phyloP scores from a whole-genome alignment of 2,113 vertebrate genomes.

The Notechis scutatus region DNA sequence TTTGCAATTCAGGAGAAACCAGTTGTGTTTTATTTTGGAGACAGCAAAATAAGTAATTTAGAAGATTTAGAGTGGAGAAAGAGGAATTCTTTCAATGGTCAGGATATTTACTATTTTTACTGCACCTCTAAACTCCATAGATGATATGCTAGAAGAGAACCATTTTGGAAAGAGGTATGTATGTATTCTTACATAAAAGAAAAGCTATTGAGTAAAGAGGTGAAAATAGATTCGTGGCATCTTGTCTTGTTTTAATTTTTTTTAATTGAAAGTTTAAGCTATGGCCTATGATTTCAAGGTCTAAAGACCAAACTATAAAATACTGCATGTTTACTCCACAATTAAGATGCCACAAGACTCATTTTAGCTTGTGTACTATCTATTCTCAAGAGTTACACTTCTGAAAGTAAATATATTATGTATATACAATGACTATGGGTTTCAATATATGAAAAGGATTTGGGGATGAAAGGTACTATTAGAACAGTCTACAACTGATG shows the following conservation, averaged over 20 bases:
- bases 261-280: not conserved
- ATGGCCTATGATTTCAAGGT: not conserved
- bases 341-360: not conserved
- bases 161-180: not conserved
- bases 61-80: not conserved
- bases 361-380: not conserved
- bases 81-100: not conserved
- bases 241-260: not conserved
- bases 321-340: not conserved
- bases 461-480: not conserved
- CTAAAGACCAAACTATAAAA: not conserved
- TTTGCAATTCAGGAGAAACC: constrained; percentile 6
- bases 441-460: not conserved
- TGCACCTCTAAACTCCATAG: not conserved
- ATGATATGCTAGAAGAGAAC: not conserved
- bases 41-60: not conserved
- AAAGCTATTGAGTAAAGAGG: not conserved
- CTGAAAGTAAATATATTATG: not conserved
- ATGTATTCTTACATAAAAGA: not conserved
- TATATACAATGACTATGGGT: not conserved
- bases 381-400: not conserved
- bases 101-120: constrained; percentile 6
- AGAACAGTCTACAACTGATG: not conserved
- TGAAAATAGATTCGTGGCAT: not conserved
- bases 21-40: not conserved